A percentile compares a stretch with the other conserved stretches of the same genome.
These are phyloP conservation scores for Nipponia nippon DNA, from an alignment of 2,113 vertebrate genomes.

Conservation along the genomic window DNA sequence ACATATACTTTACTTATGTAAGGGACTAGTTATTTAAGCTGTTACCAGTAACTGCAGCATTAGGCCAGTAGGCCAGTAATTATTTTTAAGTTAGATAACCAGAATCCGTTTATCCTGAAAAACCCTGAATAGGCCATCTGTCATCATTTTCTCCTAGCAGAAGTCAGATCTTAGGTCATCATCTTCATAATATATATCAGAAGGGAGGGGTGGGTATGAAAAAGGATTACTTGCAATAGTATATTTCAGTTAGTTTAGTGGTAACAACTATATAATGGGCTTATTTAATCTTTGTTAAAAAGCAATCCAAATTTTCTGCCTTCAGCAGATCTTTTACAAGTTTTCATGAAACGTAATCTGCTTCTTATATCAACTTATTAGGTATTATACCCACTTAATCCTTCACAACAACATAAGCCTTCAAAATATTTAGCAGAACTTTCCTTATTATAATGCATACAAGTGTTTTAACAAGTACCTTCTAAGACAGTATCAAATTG, in stretches of 20 bases:
- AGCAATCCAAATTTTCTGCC: neutral
- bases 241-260: neutral
- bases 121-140: conserved; percentile 10
- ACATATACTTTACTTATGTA: conserved; percentile 1
- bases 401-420: neutral
- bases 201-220: fast-evolving
- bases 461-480: neutral
- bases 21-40: conserved; percentile 17
- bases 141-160: neutral
- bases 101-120: conserved; percentile 34
- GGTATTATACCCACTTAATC: neutral
- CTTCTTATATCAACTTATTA: neutral
- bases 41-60: neutral
- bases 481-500: neutral
- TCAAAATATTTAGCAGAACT: neutral
- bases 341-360: neutral
- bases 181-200: neutral
- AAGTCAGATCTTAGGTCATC: neutral
- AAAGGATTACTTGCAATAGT: neutral
- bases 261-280: neutral
- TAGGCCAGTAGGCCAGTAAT: conserved; percentile 23
- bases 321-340: neutral
- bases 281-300: neutral
- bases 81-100: conserved; percentile 37
- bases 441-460: neutral